Base-by-base conservation (phyloP, 2,113 vertebrate species). In the Cyprinodon variegatus region DNA sequence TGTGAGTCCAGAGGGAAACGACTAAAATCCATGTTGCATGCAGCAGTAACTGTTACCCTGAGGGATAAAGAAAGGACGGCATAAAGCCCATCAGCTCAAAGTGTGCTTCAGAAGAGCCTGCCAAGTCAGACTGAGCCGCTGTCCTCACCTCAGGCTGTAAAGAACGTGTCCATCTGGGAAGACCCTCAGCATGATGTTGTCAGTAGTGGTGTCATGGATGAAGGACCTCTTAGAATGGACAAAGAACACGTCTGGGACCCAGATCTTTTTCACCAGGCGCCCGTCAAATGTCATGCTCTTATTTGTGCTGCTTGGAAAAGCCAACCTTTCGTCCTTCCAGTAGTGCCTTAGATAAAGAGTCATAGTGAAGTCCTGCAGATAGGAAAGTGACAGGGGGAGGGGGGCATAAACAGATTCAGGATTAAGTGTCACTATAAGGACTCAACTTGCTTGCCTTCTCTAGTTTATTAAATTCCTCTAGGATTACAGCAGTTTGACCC, bases 1-100 rank as follows among this genome's bases (percentile, higher is more conserved):
- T 99, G 98, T 1, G 98, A 95, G 90, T 99, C 97, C 90, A 99
- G 81, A n/a, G 98, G 98, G 71, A 99, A 99, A 39, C 90, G 95
- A 68, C 97, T 98, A 93, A 99, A 98, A 91, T 99, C 98, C 98
- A 99, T 99, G 90, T 98, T 99, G 87, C 98, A 99, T 69, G 97
- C 98, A 45, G 97, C 96, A 10, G 97, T 99, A 60, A 99, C 98
- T 0, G 97, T 99, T 80, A 99, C 94, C 93, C 98, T 99, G 84
- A 29, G 91, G 72, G 83, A 22, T 57, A 41, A 0, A 0, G 88
- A 87, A 87, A 59, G 46, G 29, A 73, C 37, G 75, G 57, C 15
- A 70, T 80, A 38, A 85, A 76, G 38, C 4, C 65, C 46, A 77
- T 4, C 61, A 22, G 60, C 61, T 66, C 3, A 61, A 1, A n/a